These are phyloP conservation scores for Ceramica pisi DNA, from an alignment of 2,888 invertebrate genomes.

Conservation along the genomic window DNA sequence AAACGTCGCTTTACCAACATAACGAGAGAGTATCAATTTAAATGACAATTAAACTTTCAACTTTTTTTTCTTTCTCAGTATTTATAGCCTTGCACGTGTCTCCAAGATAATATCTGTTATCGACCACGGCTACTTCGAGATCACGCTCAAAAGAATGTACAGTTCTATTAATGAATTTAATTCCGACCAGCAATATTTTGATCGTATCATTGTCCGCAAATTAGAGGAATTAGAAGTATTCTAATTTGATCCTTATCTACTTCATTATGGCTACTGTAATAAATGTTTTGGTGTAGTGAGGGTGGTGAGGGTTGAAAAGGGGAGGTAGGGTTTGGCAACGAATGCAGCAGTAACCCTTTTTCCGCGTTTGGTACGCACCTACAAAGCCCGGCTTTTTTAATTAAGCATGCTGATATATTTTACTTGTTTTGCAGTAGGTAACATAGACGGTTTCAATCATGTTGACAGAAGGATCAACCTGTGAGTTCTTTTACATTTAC, in stretches of 20 bases:
- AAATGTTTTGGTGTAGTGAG: constrained; percentile 33
- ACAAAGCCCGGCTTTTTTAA: constrained; percentile 26
- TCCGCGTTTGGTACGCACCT: constrained; percentile 17
- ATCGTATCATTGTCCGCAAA: constrained; percentile 74
- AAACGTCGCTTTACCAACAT: not conserved
- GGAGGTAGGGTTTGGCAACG: constrained; percentile 31
- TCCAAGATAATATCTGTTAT: constrained; percentile 65
- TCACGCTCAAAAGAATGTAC: constrained; percentile 69
- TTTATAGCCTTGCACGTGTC: constrained; percentile 45
- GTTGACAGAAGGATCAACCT: not conserved
- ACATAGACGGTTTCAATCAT: not conserved
- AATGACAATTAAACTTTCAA: constrained; percentile 26
- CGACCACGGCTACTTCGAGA: constrained; percentile 62
- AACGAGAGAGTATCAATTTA: constrained; percentile 5
- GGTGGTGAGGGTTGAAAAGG: constrained; percentile 45
- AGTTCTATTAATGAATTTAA: constrained; percentile 69
- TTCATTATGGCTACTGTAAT: constrained; percentile 51
- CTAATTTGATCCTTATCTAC: constrained; percentile 69
- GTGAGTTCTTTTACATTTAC: not conserved
- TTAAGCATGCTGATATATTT: constrained; percentile 16
- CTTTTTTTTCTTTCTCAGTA: constrained; percentile 28
- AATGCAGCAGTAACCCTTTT: constrained; percentile 52
- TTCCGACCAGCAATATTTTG: constrained; percentile 69
- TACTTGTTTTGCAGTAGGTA: constrained; percentile 8
- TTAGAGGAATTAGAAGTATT: constrained; percentile 71